Evolutionary conservation across 2,797 vertebrate genomes (phyloP).

Genomic region (Sparidentex hasta): DNA sequence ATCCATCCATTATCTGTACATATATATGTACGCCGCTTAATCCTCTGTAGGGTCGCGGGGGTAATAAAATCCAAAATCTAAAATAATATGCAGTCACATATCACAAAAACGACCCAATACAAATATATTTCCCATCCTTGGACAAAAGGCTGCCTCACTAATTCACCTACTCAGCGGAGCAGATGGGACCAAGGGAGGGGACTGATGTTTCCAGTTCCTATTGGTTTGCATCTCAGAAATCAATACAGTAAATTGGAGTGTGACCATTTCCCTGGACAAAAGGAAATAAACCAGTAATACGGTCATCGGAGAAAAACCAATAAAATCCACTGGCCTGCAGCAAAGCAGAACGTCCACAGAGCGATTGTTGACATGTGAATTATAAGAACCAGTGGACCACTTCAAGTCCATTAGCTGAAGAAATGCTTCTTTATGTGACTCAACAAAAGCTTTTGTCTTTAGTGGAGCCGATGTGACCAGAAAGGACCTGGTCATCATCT

Average conservation of each 20-base stretch:
- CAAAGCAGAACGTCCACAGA: constrained; percentile 38
- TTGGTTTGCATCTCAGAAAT: constrained; percentile 59
- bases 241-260: constrained; percentile 67
- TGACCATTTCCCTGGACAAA: constrained; percentile 52
- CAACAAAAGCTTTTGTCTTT: constrained; percentile 40
- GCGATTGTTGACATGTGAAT: constrained; percentile 47
- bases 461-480: constrained; percentile 24
- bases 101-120: no score
- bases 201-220: constrained; percentile 25
- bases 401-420: constrained; percentile 45
- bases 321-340: constrained; percentile 48
- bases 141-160: constrained; percentile 16
- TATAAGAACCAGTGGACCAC: constrained; percentile 21
- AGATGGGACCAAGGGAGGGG: constrained; percentile 13
- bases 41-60: no score
- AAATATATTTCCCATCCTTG: no score
- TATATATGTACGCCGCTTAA: no score
- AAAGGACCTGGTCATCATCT: constrained; percentile 16
- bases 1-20: no score
- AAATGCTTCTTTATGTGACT: constrained; percentile 40
- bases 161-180: constrained; percentile 24
- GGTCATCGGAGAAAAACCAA: constrained; percentile 66
- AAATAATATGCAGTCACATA: no score
- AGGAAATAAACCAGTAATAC: constrained; percentile 54
- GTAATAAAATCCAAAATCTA: no score